Evolutionary conservation across 2,797 vertebrate species (phyloP).

Genomic region (Scleropages formosus): DNA sequence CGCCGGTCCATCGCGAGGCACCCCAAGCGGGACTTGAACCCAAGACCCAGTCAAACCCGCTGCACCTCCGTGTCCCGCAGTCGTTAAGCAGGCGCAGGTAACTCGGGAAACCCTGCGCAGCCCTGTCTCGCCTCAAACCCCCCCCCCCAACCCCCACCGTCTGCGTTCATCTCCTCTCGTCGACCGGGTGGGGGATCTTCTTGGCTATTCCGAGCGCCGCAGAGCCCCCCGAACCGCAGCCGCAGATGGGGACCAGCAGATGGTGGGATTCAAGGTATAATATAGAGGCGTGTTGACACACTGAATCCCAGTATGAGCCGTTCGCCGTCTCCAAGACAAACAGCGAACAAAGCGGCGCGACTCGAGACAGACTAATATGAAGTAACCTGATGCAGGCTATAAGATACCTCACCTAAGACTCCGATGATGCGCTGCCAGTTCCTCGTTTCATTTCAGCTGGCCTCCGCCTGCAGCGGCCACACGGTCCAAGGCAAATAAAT

Average conservation of each 20-base stretch:
- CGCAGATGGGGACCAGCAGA: neutral
- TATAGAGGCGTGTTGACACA: constrained; percentile 12
- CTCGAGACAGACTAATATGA: neutral
- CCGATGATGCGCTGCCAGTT: neutral
- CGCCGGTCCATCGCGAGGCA: too few relatives aligned
- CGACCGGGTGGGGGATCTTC: neutral
- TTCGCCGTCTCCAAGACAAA: constrained; percentile 4
- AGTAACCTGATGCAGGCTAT: neutral
- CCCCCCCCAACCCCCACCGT: neutral
- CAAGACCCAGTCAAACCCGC: too few relatives aligned
- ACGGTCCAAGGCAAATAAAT: neutral
- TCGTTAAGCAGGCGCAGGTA: too few relatives aligned
- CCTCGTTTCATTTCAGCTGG: neutral
- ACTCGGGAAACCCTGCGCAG: too few relatives aligned
- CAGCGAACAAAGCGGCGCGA: neutral
- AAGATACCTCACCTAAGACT: too few relatives aligned
- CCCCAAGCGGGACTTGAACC: too few relatives aligned
- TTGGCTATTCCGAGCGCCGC: neutral
- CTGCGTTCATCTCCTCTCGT: neutral
- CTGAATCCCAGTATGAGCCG: neutral
- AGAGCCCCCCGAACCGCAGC: neutral
- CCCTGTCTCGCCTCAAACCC: neutral
- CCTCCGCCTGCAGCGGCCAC: neutral
- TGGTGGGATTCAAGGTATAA: neutral
- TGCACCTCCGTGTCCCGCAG: too few relatives aligned